Conservation (phyloP, 2,797 vertebrate genomes). For the Kryptopterus vitreolus region DNA sequence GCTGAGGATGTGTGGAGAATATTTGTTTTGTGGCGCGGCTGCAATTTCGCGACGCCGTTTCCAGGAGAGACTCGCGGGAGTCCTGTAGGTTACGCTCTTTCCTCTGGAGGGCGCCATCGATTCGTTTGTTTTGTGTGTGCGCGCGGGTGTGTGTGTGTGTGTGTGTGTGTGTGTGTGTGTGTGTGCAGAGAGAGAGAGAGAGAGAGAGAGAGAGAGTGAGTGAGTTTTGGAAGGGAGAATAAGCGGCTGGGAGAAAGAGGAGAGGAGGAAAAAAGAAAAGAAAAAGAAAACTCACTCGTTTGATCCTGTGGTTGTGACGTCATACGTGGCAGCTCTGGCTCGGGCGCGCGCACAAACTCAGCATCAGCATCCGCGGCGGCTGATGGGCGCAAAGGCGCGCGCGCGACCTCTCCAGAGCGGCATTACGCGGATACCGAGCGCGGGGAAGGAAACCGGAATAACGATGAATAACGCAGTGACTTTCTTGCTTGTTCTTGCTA, state of each 20-base stretch:
- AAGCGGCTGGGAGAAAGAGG: conserved; percentile 12
- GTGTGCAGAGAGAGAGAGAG: background rate
- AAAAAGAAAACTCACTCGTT: conserved; percentile 47
- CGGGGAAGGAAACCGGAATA: conserved; percentile 64
- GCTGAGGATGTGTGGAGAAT: too few species aligned
- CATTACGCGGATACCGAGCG: conserved; percentile 60
- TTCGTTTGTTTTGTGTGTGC: conserved; percentile 49
- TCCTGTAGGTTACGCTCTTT: conserved; percentile 16
- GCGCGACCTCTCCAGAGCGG: conserved; percentile 59
- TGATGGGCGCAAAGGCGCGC: conserved; percentile 53
- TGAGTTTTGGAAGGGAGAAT: conserved; percentile 33
- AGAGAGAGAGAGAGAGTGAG: conserved; percentile 4
- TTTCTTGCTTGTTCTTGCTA: conserved; percentile 68
- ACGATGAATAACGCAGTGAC: conserved; percentile 62
- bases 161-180: background rate
- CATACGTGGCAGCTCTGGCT: conserved; percentile 58
- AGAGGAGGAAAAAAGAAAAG: conserved; percentile 4
- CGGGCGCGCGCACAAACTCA: conserved; percentile 43
- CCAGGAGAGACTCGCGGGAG: too few species aligned
- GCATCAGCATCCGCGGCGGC: conserved; percentile 46
- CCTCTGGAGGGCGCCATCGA: conserved; percentile 70
- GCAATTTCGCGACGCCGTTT: too few species aligned
- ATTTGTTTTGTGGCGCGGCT: too few species aligned
- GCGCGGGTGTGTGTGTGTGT: background rate
- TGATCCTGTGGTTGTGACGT: conserved; percentile 65